Conservation (phyloP, 2,113 vertebrate species). For the Saccopteryx leptura region DNA sequence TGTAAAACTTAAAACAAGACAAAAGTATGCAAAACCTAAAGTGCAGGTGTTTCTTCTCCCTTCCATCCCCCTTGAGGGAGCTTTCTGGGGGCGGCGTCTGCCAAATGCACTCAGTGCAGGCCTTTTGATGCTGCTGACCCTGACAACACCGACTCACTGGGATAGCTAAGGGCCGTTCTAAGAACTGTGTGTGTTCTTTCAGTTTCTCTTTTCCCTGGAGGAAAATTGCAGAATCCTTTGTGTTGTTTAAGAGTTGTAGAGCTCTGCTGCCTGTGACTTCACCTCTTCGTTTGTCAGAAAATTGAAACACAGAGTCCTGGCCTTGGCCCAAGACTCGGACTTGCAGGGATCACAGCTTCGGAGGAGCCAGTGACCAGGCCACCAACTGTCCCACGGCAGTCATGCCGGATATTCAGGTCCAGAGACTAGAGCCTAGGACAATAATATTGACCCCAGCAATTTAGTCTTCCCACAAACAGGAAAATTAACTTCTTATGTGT, state of each 20-base stretch:
- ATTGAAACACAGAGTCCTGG: conserved; percentile 2
- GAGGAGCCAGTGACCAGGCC: neutral
- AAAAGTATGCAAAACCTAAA: conserved; percentile 25
- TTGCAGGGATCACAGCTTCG: neutral
- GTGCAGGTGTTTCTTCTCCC: neutral
- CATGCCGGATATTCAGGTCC: neutral
- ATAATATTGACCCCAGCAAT: neutral
- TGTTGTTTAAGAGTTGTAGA: neutral
- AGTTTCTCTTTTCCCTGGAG: conserved; percentile 3
- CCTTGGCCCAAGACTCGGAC: neutral
- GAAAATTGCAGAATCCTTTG: conserved; percentile 29
- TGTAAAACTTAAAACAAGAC: conserved; percentile 21
- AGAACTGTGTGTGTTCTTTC: conserved; percentile 14
- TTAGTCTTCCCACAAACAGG: neutral
- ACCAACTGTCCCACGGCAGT: neutral
- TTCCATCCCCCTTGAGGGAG: neutral
- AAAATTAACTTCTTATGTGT: neutral
- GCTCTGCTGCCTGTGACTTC: neutral
- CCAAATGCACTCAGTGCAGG: neutral
- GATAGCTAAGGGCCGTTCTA: neutral
- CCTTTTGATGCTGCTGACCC: neutral
- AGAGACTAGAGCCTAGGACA: neutral
- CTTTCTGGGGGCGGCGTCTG: neutral
- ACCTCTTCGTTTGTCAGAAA: conserved; percentile 17
- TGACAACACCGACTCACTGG: neutral